Conservation (phyloP, 2,113 vertebrate genomes). For the Phalacrocorax pelagicus region DNA sequence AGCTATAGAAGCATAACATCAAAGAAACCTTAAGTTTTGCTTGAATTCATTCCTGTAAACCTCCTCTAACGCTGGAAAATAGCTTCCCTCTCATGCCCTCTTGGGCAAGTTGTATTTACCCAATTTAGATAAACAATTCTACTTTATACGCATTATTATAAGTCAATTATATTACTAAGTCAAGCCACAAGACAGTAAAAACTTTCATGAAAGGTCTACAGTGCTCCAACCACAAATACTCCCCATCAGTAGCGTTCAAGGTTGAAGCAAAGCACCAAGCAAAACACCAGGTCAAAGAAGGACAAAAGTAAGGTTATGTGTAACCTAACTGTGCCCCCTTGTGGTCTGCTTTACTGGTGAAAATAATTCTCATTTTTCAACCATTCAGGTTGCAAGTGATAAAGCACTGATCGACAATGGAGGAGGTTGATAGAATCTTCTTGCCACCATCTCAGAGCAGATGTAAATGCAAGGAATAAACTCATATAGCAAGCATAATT, state of each 20-base stretch:
- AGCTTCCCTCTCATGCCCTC: neutral
- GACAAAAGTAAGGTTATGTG: neutral
- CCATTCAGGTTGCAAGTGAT: neutral
- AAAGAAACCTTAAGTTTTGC: neutral
- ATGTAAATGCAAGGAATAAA: neutral
- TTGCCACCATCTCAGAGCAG: neutral
- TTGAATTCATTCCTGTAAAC: neutral
- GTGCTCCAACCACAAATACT: neutral
- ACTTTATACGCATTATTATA: neutral
- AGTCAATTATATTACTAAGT: neutral
- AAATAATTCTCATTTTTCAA: neutral
- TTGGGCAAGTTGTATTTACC: neutral
- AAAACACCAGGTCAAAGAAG: neutral
- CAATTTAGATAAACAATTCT: neutral
- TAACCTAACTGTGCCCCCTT: slow-evolving; percentile 12
- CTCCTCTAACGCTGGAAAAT: neutral
- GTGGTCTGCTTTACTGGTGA: neutral
- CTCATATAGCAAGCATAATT: neutral
- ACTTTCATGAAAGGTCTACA: neutral
- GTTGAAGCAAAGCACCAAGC: neutral
- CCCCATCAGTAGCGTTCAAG: neutral
- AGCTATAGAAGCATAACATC: neutral
- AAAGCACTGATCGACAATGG: neutral
- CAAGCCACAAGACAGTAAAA: neutral
- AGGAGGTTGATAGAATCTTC: neutral